phyloP scores from a whole-genome alignment of 2,113 vertebrate species.

The Rhadina sibilatrix region DNA sequence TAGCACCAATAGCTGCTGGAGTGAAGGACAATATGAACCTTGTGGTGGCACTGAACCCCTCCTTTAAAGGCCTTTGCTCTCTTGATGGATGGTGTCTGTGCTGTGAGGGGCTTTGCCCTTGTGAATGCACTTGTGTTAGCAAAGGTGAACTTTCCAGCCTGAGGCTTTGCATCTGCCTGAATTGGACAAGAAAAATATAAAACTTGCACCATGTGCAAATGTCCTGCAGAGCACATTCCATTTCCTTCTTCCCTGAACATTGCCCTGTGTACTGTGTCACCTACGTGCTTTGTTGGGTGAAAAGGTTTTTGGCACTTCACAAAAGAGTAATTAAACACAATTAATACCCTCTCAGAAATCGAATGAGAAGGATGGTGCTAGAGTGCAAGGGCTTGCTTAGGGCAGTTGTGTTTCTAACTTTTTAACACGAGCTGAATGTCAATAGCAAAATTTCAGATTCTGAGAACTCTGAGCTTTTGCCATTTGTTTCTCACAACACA shows the following conservation, averaged over 20 bases:
- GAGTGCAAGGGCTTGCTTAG: not conserved
- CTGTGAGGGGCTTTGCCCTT: not conserved
- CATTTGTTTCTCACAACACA: not conserved
- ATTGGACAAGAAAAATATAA: not conserved
- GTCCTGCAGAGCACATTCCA: not conserved
- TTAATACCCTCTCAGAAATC: not conserved
- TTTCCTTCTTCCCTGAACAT: not conserved
- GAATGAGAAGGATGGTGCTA: not conserved
- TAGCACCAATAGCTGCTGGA: not conserved
- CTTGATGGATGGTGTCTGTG: not conserved
- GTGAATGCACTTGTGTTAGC: not conserved
- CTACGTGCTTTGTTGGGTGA: not conserved
- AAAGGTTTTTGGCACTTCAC: not conserved
- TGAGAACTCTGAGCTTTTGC: not conserved
- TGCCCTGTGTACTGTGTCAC: not conserved
- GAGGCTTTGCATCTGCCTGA: not conserved
- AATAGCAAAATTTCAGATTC: not conserved
- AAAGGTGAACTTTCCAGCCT: not conserved
- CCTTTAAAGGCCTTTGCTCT: not conserved
- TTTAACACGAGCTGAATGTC: not conserved
- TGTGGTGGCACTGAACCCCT: not conserved
- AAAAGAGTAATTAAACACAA: not conserved
- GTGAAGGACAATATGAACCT: not conserved
- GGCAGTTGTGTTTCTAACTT: not conserved
- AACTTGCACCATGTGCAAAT: rapidly evolving